Conservation (phyloP, 2,888 invertebrate genomes). For the Dastarcus helophoroides region DNA sequence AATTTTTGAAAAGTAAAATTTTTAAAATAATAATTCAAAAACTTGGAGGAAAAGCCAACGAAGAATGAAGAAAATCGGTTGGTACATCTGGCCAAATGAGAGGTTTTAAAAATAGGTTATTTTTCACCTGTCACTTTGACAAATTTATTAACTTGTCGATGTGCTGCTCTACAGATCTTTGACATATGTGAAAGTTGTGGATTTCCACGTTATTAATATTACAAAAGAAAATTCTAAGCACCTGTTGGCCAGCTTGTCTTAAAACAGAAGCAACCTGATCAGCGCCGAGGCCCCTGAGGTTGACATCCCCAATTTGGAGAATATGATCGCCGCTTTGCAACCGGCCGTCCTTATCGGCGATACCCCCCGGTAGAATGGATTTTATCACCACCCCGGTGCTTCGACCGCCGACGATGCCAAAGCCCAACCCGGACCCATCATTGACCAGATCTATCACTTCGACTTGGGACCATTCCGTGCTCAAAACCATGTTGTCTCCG, state of each 20-base stretch:
- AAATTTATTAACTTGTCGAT: not conserved
- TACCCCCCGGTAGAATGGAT: slow-evolving; percentile 91
- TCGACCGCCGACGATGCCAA: slow-evolving; percentile 94
- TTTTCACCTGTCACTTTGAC: not conserved
- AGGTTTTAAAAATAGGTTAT: not conserved
- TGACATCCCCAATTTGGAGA: slow-evolving; percentile 88
- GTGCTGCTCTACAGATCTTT: no score
- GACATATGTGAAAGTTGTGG: no score
- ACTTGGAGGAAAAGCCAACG: no score
- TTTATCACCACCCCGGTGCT: slow-evolving; percentile 99
- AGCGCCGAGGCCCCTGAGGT: slow-evolving; percentile 90
- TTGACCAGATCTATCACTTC: slow-evolving; percentile 97
- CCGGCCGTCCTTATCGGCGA: slow-evolving; percentile 90
- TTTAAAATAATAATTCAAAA: no score
- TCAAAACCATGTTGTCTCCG: slow-evolving; percentile 42
- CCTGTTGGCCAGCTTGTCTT: slow-evolving; percentile 48
- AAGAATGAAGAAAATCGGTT: no score
- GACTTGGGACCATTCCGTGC: slow-evolving; percentile 99
- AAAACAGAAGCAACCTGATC: slow-evolving; percentile 86
- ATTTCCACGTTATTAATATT: no score
- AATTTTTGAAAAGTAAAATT: no score
- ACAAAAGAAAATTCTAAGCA: no score
- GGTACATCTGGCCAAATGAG: no score
- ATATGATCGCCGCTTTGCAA: slow-evolving; percentile 97
- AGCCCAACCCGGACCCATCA: slow-evolving; percentile 95